Percentiles rank a stretch among this genome's conserved stretches.
These are phyloP conservation scores for Temnopleurus reevesii DNA, from an alignment of 53 echinoderm and acorn worm species.

Conservation along the genomic window DNA sequence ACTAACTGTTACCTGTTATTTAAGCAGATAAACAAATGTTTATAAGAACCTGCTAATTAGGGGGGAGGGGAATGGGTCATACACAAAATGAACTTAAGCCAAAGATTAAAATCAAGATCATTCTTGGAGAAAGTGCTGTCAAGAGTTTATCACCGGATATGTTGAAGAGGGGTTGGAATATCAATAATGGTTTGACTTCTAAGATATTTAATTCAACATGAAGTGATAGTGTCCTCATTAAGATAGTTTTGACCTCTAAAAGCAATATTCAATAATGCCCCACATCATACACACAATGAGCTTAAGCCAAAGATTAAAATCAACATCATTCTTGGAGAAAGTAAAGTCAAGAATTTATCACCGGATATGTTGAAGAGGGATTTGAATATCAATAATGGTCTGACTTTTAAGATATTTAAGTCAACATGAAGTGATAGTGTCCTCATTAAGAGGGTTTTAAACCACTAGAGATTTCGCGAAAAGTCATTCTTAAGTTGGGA, in stretches of 20 bases:
- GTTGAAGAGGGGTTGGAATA: background rate
- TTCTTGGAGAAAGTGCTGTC: too few species aligned
- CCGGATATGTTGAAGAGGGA: background rate
- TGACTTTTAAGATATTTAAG: too few species aligned
- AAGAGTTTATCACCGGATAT: background rate
- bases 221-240: conserved; percentile 10
- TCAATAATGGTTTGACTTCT: too few species aligned
- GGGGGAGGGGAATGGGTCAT: too few species aligned
- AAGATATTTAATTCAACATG: too few species aligned
- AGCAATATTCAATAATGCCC: too few species aligned
- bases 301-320: too few species aligned
- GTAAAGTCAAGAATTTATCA: background rate
- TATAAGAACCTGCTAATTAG: background rate
- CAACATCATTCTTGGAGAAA: too few species aligned
- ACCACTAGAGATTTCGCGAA: background rate
- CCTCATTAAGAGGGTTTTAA: background rate
- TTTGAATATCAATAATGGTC: background rate
- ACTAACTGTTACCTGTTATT: conserved; percentile 30
- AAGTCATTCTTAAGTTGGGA: background rate
- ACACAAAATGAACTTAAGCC: too few species aligned
- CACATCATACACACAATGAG: too few species aligned
- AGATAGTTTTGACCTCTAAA: background rate
- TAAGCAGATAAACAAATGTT: background rate
- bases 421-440: background rate
- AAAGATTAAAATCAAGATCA: too few species aligned